Evolutionary conservation across 2,888 invertebrate species (phyloP).

Genomic region (Clanis bilineata): DNA sequence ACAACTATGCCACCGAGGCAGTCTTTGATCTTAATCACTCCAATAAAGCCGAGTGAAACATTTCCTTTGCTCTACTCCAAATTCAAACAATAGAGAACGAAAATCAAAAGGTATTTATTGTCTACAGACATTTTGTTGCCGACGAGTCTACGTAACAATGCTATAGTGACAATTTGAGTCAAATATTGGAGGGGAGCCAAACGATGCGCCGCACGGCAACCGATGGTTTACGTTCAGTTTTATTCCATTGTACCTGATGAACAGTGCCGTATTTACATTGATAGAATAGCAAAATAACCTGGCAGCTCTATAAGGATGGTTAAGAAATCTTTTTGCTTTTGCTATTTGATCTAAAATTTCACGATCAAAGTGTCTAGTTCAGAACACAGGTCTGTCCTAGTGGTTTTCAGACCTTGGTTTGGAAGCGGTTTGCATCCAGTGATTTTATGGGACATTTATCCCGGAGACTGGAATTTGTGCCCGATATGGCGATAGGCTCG

Average conservation of each 20-base stretch:
- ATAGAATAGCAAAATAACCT: background rate
- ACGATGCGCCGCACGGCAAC: background rate
- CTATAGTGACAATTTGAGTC: slow-evolving; percentile 1
- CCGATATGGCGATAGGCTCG: too few species aligned
- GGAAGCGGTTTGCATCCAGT: too few species aligned
- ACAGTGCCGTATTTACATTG: background rate
- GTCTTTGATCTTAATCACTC: too few species aligned
- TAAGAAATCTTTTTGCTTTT: too few species aligned
- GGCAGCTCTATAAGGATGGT: background rate
- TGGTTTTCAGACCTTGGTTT: too few species aligned
- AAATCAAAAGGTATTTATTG: slow-evolving; percentile 4
- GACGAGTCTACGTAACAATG: slow-evolving; percentile 11
- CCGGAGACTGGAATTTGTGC: too few species aligned
- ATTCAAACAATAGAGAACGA: background rate
- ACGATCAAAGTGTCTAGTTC: too few species aligned
- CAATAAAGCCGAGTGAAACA: background rate
- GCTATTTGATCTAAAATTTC: too few species aligned
- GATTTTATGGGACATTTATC: too few species aligned
- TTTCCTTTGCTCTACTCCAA: background rate
- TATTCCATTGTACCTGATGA: background rate
- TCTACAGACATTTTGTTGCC: background rate
- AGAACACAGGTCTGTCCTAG: too few species aligned
- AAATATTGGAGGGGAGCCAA: slow-evolving; percentile 15
- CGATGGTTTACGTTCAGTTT: background rate
- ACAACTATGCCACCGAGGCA: too few species aligned